These are phyloP conservation scores for Rhea americana DNA, from an alignment of 2,113 vertebrate species.

Conservation along the genomic window DNA sequence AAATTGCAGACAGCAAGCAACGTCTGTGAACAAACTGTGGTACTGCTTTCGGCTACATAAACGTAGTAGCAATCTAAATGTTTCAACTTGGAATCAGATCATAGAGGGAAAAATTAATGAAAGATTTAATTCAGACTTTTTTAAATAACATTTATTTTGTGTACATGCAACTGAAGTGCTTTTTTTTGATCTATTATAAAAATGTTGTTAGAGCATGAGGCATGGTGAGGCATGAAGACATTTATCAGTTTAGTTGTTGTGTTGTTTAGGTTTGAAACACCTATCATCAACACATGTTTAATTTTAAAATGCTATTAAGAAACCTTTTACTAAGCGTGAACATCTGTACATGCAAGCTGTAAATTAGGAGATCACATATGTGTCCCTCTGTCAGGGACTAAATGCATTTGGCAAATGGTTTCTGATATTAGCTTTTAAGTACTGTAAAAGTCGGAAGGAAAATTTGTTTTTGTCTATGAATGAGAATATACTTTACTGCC, in stretches of 20 bases:
- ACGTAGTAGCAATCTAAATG: conserved; percentile 74
- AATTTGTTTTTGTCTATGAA: background rate
- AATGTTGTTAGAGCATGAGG: conserved; percentile 40
- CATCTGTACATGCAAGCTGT: conserved; percentile 74
- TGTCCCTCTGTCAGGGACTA: conserved; percentile 69
- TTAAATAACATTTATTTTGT: conserved; percentile 71
- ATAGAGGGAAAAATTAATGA: conserved; percentile 80
- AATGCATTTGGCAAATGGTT: conserved; percentile 68
- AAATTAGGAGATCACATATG: conserved; percentile 76
- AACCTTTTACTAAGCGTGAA: conserved; percentile 75
- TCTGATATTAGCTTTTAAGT: conserved; percentile 65
- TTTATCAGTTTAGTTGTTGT: conserved; percentile 73
- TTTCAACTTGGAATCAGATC: conserved; percentile 83
- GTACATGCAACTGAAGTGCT: conserved; percentile 55
- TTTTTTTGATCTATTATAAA: conserved; percentile 52
- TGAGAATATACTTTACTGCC: background rate
- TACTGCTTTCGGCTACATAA: conserved; percentile 81
- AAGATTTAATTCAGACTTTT: conserved; percentile 74
- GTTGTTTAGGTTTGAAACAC: conserved; percentile 75
- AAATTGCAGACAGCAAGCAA: conserved; percentile 76
- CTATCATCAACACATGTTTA: conserved; percentile 77
- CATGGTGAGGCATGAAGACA: conserved; percentile 69
- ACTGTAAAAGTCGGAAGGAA: conserved; percentile 32
- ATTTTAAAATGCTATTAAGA: conserved; percentile 78
- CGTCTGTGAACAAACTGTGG: conserved; percentile 73